Evolutionary conservation across 2,113 vertebrate species (phyloP), one percentile per base, ranked within the genome.

Genomic region (Indicator maculatus): DNA sequence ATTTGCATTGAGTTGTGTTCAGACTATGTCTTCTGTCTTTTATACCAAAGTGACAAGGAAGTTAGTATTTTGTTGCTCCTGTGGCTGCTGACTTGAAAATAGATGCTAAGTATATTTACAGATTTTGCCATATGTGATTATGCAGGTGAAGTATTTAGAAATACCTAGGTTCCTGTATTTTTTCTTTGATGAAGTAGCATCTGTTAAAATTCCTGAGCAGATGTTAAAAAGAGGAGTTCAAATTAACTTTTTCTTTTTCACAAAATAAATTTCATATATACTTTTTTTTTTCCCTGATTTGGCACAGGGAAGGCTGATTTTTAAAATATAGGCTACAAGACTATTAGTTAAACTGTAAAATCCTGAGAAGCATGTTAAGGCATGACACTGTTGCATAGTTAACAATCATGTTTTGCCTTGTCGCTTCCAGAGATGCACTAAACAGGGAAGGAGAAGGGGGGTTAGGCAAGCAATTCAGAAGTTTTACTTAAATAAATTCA

Each of bases 291-390:
- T 39, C 39, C 12, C 23, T 52, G 18, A 1, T 72, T 85, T 90
- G 82, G 55, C 74, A 66, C 24, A 66, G 58, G 8, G 73, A 76
- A 83, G 28, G 18, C n/a, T 73, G 36, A 70, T 76, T 79, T 79
- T 73, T 52, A 85, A 88, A 86, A 63, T 58, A 82, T 0, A 76
- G 71, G 64, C 31, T 70, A 33, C 55, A 95, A 33, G 33, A 70
- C 75, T 92, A 14, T 41, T 70, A 52, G 77, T 89, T 91, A 55
- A 89, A 88, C 75, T 70, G 67, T 87, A 66, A 92, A 92, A 84
- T 92, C 66, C 63, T 59, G 74, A 73, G 63, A 83, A 89, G 85
- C 96, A 12, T 92, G 96, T 96, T 79, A 92, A 89, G 95, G 91
- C 96, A 95, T 63, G 94, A 94, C 31, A 47, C 10, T 52, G 73